Evolutionary conservation across 2,888 invertebrate genomes (phyloP), one percentile per base, ranked within the genome.

Genomic region (Trichopria drosophilae): DNA sequence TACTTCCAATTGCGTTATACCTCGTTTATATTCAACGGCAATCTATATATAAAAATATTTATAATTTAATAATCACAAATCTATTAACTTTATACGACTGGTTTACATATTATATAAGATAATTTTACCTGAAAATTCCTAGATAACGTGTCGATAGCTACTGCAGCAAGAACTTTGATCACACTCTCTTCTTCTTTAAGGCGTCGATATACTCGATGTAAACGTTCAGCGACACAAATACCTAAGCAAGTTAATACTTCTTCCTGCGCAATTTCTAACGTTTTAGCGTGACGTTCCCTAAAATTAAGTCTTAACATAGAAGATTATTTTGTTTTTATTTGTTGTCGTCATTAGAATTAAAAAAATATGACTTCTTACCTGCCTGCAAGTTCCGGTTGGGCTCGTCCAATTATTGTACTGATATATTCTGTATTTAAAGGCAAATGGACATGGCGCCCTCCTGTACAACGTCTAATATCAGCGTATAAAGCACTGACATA

Each of bases 201-300:
- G 44, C 92, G 85, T 63, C 92, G 84, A 65, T 91, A 89, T 55
- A 95, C 87, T 60, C 89, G 85, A 72, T 93, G 90, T 37, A 96
- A 81, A 50, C 93, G 82, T 72, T 94, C 93, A 72, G 93, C 93
- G 67, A 95, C 86, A 75, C 93, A 93, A 75, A 95, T 89, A 9
- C 95, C 95, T 53, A 96, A 83, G 75, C 95, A 96, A 7, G 93
- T 94, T 59, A 96, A 80, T 48, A 96, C 94, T 79, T 96, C 95
- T 77, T 95, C 94, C 77, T 96, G 95, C 63, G 95, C 95, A 59
- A 94, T 93, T 80, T 95, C 95, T 64, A 96, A 78, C n/a, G 95
- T 95, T 78, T 95, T 95, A 6, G 95, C 95, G 74, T 96, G 95
- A 48, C 95, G 82, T 75, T 95, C 95, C 55, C 94, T 71, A 49